Evolutionary conservation across 2,888 invertebrate species (phyloP).

Genomic region (Drosophila antonietae): DNA sequence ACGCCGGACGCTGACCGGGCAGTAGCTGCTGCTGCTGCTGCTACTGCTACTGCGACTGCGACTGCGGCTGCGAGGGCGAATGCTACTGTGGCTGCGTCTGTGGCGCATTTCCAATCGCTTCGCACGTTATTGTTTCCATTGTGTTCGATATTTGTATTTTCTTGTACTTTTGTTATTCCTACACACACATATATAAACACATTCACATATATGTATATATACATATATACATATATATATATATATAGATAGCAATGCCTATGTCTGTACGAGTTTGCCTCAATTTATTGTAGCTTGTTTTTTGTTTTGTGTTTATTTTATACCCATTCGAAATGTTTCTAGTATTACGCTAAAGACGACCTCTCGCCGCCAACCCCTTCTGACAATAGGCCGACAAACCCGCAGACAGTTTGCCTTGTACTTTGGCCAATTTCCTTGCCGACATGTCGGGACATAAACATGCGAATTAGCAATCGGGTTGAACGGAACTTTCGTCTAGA

Average conservation of each 20-base stretch:
- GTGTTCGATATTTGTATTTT: conserved; percentile 80
- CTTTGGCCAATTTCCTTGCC: conserved; percentile 72
- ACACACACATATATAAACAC: conserved; percentile 28
- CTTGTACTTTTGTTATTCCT: conserved; percentile 72
- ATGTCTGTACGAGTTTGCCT: conserved; percentile 56
- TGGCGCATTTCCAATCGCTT: conserved; percentile 78
- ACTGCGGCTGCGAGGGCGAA: conserved; percentile 13
- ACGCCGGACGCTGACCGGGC: conserved; percentile 70
- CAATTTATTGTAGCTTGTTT: conserved; percentile 74
- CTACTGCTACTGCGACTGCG: conserved; percentile 16
- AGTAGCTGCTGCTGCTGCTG: conserved; percentile 21
- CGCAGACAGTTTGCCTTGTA: conserved; percentile 50
- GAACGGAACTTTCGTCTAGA: conserved; percentile 35
- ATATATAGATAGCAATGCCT: conserved; percentile 5
- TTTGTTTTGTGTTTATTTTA: conserved; percentile 71
- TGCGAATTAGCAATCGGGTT: conserved; percentile 51
- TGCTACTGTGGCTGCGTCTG: conserved; percentile 38
- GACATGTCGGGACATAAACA: conserved; percentile 71
- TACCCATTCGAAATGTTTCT: conserved; percentile 60
- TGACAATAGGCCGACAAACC: conserved; percentile 51
- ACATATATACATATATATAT: background rate
- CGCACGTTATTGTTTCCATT: conserved; percentile 81
- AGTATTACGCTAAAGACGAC: conserved; percentile 47
- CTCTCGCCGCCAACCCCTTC: conserved; percentile 2
- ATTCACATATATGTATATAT: conserved; percentile 1